Evolutionary conservation across 2,113 vertebrate species (phyloP), one percentile per base, ranked within the genome.

Genomic region (Girardinichthys multiradiatus): DNA sequence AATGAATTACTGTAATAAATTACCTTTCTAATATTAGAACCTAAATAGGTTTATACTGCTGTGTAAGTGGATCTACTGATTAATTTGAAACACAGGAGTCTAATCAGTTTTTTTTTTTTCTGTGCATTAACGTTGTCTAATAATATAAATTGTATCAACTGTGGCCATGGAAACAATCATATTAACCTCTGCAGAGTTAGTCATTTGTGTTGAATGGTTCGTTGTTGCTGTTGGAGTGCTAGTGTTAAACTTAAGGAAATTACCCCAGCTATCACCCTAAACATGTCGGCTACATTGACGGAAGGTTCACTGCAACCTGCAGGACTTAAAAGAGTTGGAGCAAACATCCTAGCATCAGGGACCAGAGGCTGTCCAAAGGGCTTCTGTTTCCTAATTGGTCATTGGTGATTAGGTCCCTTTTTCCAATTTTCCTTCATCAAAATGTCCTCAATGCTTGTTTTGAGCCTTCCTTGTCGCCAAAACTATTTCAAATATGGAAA

Each of bases 131-230:
- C 8, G 33, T 12, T n/a, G 12, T 63, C 11, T 37, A 63, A 62
- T 4, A 33, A 2, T 62, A 39, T 26, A 15, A 48, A 54, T 58
- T 21, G 64, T 58, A 27, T 33, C 37, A 45, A 27, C 30, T 77
- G 37, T 39, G 37, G 26, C 51, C 30, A 51, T 59, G 37, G 75
- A 76, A 57, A 64, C 37, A 11, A 14, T 31, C 33, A 70, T 61
- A 70, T 58, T 42, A 45, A 57, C 59, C 60, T 42, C 60, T 15
- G 28, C 39, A 14, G 11, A 37, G 58, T 70, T 10, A 0, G 61
- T 64, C 1, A 12, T 64, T 64, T 58, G 51, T 15, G 17, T 42
- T 24, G 26, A 68, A 21, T 19, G 17, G 14, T 31, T 69, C 42
- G 57, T 59, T 4, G 27, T 62, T 57, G 31, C 27, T 51, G 14